Base-by-base conservation (phyloP, 2,113 vertebrate genomes). In the Montifringilla adamsi region DNA sequence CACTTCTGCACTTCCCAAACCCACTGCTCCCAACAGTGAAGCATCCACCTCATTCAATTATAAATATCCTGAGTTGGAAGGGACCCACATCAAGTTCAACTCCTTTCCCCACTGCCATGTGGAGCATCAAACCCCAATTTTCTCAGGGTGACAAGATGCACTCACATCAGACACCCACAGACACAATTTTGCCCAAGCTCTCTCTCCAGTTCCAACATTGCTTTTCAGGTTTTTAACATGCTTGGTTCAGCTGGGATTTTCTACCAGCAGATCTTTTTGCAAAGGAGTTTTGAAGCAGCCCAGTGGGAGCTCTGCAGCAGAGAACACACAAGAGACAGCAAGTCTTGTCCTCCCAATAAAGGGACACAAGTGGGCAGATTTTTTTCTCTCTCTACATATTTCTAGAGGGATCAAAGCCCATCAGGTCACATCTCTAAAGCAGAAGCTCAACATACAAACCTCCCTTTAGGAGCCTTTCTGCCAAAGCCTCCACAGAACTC, bases 371-470 rank as follows among this genome's bases (percentile, higher is more conserved):
- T 2, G n/a, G 26, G 49, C 23, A 43, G 28, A 17, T 24, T 50
- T 41, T 41, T 41, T 41, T 41, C 13, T 41, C 39, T 41, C 39
- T 41, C 39, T 6, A 41, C 39, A 41, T 41, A 41, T 41, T 12
- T 41, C 39, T 13, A 41, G 12, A 41, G 11, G 84, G 66, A 93
- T 66, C 66, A 87, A 49, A 89, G 60, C 44, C 77, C 10, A 0
- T 7, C 72, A 62, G 62, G 89, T 84, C 69, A 53, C 70, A 9
- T 17, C 53, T 33, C 66, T 55, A 41, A 85, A 84, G 30, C 69
- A 93, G 58, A 64, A 94, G 87, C 67, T 83, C 78, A 11, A 73
- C 76, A 76, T 7, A 76, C 91, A 97, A 66, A 95, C 30, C 35
- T 53, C 82, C 70, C 67, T 91, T 76, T 30, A 58, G 22, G 21